Percentiles rank a stretch among this genome's conserved stretches.
These are phyloP conservation scores for Gymnoscelis rufifasciata DNA, from an alignment of 2,888 invertebrate genomes.

Conservation along the genomic window DNA sequence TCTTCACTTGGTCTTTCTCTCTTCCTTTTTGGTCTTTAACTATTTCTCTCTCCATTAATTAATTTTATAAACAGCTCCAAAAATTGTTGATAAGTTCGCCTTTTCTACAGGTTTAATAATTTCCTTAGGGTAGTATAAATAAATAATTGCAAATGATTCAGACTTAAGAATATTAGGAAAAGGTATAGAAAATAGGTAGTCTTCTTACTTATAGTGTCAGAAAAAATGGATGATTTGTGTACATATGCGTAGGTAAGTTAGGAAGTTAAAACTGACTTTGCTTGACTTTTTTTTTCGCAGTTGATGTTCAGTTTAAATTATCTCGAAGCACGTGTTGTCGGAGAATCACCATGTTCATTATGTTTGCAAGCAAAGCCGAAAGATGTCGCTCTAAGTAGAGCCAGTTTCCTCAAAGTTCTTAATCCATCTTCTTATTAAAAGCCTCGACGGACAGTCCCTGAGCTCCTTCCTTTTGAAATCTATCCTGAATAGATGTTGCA, in stretches of 20 bases:
- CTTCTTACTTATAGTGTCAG: too few relatives aligned
- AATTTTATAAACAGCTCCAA: neutral
- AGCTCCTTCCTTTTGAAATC: slow-evolving; percentile 4
- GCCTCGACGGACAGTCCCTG: slow-evolving; percentile 6
- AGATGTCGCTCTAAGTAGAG: neutral
- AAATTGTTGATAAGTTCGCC: neutral
- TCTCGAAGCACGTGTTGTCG: too few relatives aligned
- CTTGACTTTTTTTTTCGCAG: too few relatives aligned
- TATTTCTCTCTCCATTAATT: neutral
- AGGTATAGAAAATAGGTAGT: too few relatives aligned
- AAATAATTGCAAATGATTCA: neutral
- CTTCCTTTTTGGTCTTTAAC: neutral
- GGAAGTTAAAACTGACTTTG: too few relatives aligned
- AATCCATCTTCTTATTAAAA: slow-evolving; percentile 12
- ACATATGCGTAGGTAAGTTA: too few relatives aligned
- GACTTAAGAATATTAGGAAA: too few relatives aligned
- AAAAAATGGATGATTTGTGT: too few relatives aligned
- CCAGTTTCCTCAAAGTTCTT: slow-evolving; percentile 10
- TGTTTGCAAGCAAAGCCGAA: neutral
- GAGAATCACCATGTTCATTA: too few relatives aligned
- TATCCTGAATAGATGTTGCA: slow-evolving; percentile 7
- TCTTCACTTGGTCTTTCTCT: neutral
- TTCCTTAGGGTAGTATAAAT: neutral
- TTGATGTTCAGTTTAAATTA: too few relatives aligned
- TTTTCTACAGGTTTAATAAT: slow-evolving; percentile 3